A percentile compares a stretch with the other conserved stretches of the same genome.
Conservation (phyloP, 1,140 invertebrate genomes). For the Lasaia peninsularis region DNA sequence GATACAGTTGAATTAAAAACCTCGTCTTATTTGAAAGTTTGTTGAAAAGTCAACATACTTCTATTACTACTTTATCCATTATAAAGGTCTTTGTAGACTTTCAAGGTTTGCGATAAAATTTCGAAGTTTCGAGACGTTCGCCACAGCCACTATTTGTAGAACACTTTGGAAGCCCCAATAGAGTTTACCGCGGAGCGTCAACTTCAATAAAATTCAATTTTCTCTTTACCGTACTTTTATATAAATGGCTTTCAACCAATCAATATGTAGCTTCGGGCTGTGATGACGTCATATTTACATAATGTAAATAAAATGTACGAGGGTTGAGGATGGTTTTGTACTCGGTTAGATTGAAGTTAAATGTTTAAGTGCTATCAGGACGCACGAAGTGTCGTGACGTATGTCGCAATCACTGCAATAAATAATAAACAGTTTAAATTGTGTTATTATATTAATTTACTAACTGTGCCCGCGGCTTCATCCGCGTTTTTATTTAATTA, state of each 20-base stretch:
- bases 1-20: too few relatives aligned
- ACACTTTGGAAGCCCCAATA: constrained; percentile 41
- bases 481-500: too few relatives aligned
- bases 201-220: constrained; percentile 37
- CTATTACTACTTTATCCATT: background rate
- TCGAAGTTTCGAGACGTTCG: constrained; percentile 39
- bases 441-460: too few relatives aligned
- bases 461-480: too few relatives aligned
- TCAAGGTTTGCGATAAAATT: constrained; percentile 29
- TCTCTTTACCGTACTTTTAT: constrained; percentile 28
- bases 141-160: constrained; percentile 46
- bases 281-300: background rate
- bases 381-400: too few relatives aligned
- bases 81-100: background rate
- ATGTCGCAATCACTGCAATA: too few relatives aligned
- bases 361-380: too few relatives aligned
- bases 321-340: too few relatives aligned
- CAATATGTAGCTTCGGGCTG: background rate
- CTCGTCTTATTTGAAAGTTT: too few relatives aligned
- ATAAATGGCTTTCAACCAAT: background rate
- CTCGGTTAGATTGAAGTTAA: too few relatives aligned
- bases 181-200: constrained; percentile 21
- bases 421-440: too few relatives aligned
- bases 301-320: background rate
- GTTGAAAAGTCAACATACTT: background rate